These are phyloP conservation scores for Nycticebus coucang DNA, from an alignment of 2,113 vertebrate species.

Conservation along the genomic window DNA sequence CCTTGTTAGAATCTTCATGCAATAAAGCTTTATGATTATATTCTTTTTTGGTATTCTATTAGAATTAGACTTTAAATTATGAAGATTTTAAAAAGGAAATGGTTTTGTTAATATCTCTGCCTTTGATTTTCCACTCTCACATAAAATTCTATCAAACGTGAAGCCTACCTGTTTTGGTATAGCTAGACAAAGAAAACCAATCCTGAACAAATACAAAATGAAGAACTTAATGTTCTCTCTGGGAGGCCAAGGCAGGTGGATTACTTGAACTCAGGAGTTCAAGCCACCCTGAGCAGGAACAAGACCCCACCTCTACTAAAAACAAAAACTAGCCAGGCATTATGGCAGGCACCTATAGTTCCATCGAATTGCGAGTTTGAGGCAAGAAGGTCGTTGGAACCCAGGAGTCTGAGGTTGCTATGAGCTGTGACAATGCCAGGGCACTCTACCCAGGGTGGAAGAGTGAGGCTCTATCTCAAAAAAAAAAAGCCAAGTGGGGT, in stretches of 20 bases:
- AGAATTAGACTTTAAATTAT: conserved; percentile 23
- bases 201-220: conserved; percentile 7
- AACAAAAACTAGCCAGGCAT: too few relatives aligned
- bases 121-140: conserved; percentile 3
- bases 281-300: too few relatives aligned
- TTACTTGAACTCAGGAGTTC: too few relatives aligned
- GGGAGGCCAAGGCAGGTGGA: too few relatives aligned
- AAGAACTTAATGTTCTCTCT: neutral
- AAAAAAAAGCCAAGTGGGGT: neutral
- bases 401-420: too few relatives aligned
- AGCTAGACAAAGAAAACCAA: neutral
- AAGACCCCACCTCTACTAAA: too few relatives aligned
- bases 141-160: neutral
- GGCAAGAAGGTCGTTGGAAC: too few relatives aligned
- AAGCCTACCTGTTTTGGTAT: neutral
- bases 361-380: too few relatives aligned
- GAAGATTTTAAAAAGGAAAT: conserved; percentile 24
- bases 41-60: neutral
- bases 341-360: too few relatives aligned
- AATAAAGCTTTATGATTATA: neutral
- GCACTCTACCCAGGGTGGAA: too few relatives aligned
- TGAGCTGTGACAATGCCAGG: too few relatives aligned
- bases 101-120: conserved; percentile 4
- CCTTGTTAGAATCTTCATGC: neutral
- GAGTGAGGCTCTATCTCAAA: too few relatives aligned